phyloP scores from a whole-genome alignment of 2,113 vertebrate genomes.

The Pelusios castaneus region DNA sequence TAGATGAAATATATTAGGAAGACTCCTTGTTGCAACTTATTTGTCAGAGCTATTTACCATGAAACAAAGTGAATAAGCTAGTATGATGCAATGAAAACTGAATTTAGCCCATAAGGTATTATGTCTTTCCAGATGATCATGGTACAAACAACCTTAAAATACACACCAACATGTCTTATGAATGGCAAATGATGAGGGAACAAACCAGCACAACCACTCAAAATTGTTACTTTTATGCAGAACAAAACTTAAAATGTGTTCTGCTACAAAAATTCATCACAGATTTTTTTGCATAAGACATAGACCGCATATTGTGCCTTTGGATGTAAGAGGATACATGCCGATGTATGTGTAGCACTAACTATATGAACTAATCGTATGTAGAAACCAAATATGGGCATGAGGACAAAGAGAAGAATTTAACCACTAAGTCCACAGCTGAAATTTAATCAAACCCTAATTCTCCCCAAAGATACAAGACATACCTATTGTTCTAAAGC shows the following conservation, averaged over 20 bases:
- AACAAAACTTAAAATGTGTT: not conserved
- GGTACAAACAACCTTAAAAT: not conserved
- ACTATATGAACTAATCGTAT: not conserved
- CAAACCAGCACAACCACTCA: not conserved
- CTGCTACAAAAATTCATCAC: not conserved
- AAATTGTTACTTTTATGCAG: not conserved
- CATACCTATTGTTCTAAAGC: not conserved
- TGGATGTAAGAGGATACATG: not conserved
- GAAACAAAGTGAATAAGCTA: slow-evolving; percentile 47
- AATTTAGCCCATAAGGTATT: slow-evolving; percentile 40
- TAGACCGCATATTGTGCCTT: not conserved
- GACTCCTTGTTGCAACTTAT: not conserved
- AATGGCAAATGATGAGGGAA: not conserved
- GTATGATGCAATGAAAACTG: slow-evolving; percentile 21
- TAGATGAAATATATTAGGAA: not conserved
- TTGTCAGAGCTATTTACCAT: not conserved
- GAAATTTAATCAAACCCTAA: slow-evolving; percentile 15
- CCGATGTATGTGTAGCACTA: not conserved
- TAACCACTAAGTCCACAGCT: slow-evolving; percentile 13
- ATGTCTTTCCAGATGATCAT: slow-evolving; percentile 27
- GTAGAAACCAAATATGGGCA: not conserved
- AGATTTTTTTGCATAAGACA: not conserved
- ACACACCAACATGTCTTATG: not conserved
- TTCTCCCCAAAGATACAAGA: slow-evolving; percentile 21
- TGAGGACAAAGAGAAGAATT: not conserved